phyloP scores from a whole-genome alignment of 1,140 invertebrate species.

The Leptinotarsa defecta region DNA sequence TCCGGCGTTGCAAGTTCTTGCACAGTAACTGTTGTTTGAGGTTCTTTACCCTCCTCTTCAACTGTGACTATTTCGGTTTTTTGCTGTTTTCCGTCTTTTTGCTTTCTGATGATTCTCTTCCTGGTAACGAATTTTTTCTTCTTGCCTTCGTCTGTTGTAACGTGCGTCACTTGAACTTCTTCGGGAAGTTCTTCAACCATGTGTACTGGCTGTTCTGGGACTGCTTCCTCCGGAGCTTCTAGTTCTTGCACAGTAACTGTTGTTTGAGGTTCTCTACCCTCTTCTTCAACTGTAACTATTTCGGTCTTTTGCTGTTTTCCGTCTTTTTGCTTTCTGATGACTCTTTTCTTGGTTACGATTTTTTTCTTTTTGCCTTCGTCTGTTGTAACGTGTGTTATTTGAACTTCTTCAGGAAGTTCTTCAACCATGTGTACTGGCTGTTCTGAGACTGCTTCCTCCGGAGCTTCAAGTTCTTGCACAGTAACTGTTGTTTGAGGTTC shows the following conservation, averaged over 20 bases:
- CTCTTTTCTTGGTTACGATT: slow-evolving; percentile 35
- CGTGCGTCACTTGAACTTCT: slow-evolving; percentile 24
- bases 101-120: slow-evolving; percentile 40
- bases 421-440: slow-evolving; percentile 31
- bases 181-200: slow-evolving; percentile 37
- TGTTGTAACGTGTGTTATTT: slow-evolving; percentile 25
- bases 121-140: slow-evolving; percentile 30
- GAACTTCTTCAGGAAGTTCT: slow-evolving; percentile 41
- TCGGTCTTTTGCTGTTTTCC: slow-evolving; percentile 40
- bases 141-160: slow-evolving; percentile 41
- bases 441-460: slow-evolving; percentile 42
- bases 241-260: slow-evolving; percentile 53
- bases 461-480: slow-evolving; percentile 42
- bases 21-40: slow-evolving; percentile 44
- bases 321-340: neutral
- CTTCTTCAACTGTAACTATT: slow-evolving; percentile 52
- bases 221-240: slow-evolving; percentile 24
- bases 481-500: slow-evolving; percentile 42
- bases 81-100: slow-evolving; percentile 41
- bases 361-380: slow-evolving; percentile 28
- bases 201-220: slow-evolving; percentile 22
- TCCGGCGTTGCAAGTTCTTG: slow-evolving; percentile 43
- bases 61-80: slow-evolving; percentile 52
- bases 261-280: slow-evolving; percentile 54
- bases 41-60: slow-evolving; percentile 52